Evolutionary conservation across 2,888 invertebrate species (phyloP), one percentile per base, ranked within the genome.

Genomic region (Strigamia maritima): DNA sequence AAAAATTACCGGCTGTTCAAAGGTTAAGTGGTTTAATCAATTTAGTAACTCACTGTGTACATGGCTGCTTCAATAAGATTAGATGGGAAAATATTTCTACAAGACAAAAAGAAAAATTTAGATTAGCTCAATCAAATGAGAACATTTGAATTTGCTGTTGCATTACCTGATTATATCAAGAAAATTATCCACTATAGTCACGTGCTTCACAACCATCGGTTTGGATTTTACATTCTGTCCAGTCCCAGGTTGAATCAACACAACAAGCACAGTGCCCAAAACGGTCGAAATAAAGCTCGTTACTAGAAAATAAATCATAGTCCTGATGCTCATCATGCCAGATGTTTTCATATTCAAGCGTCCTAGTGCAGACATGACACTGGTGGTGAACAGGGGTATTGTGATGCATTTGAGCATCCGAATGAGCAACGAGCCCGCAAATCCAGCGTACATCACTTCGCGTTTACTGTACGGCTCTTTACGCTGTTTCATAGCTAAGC

Each of bases 381-480:
- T 40, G 12, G 28, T n/a, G 10, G 35, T 38, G 19, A 76, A 76
- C n/a, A 76, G 12, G 12, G 76, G 76, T 16, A 76, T 76, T 7
- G 38, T 38, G 6, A 76, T 14, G 22, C 76, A 76, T 10, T 38
- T n/a, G 38, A 76, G 19, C 24, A 26, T 26, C 19, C 76, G 35
- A 10, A 31, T 6, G 6, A 40, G 44, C 4, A 76, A n/a, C 6
- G 28, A n/a, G 24, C 76, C 76, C n/a, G 22, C 19, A 76, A 76
- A 76, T 16, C 76, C 35, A 7, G 76, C 76, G 28, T 76, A 76
- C 76, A 76, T 76, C 19, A 35, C 19, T 26, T 76, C 76, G 4
- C 76, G 76, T 40, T 40, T 76, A 7, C 35, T 38, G 44, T 76
- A 76, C 6, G 76, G 76, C 7, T 31, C 19, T 14, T 4, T 4